Evolutionary conservation across 2,113 vertebrate species (phyloP), one percentile per base, ranked within the genome.

Genomic region (Poeciliopsis turrubarensis): DNA sequence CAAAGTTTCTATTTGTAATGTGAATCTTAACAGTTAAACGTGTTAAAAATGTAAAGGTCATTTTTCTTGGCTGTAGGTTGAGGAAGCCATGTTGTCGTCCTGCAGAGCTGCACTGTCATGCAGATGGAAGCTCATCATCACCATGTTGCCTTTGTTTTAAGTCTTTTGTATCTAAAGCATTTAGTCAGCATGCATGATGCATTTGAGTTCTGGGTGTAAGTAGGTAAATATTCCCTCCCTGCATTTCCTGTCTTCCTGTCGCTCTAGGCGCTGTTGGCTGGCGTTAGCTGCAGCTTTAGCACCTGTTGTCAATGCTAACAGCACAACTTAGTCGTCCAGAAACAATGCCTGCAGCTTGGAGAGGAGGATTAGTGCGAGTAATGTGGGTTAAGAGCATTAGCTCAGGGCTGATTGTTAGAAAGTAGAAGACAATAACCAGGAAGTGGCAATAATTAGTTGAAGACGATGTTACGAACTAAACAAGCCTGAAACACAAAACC

Each of bases 341-440:
- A 86, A 88, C 86, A 89, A 88, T 82, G 71, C 78, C 68, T 87
- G 86, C 71, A 80, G 87, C 86, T 73, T 27, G 72, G 75, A 76
- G 79, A 90, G 81, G 79, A 89, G 88, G 91, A 93, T 92, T 93
- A 92, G 79, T 60, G 73, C 76, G 61, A 75, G 69, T 89, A 89
- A 91, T 89, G 77, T 86, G 78, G 68, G 85, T 80, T 93, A 90
- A 93, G 90, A 92, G 92, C 86, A 89, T 93, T 92, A 92, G 66
- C 80, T 47, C 1, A 39, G 67, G 41, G 77, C 80, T 64, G 57
- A 75, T 87, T 86, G 75, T 78, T 85, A 80, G 79, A 87, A 89
- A 86, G 85, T 76, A 73, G 41, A 60, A 63, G 67, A 84, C 76
- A 88, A 87, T 86, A 78, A 86, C 77, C 75, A 85, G 69, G 74